These are phyloP conservation scores for Semaprochilodus insignis DNA, from an alignment of 2,797 vertebrate species.

Conservation along the genomic window DNA sequence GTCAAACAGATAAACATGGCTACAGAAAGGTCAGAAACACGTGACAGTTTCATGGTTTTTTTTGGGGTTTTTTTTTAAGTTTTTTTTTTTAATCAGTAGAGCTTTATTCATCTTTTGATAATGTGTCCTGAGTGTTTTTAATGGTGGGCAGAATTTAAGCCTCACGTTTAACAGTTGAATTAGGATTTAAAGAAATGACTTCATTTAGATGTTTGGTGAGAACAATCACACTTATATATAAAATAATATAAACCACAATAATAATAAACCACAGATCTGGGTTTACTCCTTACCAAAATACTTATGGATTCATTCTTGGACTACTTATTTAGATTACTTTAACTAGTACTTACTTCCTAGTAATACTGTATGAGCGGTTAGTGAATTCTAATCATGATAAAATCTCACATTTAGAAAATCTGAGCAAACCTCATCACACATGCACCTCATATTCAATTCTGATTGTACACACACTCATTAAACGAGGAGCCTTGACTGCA, in stretches of 20 bases:
- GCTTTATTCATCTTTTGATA: constrained; percentile 16
- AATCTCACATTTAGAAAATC: neutral
- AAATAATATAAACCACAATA: no score
- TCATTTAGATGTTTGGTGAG: constrained; percentile 3
- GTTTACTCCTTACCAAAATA: neutral
- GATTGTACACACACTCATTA: constrained; percentile 32
- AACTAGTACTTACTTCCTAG: neutral
- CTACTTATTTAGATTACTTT: neutral
- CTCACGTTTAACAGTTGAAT: neutral
- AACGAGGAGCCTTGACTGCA: constrained; percentile 13
- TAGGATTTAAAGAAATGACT: neutral
- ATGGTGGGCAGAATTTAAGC: neutral
- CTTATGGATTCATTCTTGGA: neutral
- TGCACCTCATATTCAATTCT: constrained; percentile 22
- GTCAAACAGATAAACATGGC: neutral
- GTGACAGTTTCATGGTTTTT: neutral
- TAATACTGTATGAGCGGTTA: neutral
- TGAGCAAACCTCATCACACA: constrained; percentile 23
- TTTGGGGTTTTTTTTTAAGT: no score
- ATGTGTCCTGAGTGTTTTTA: constrained; percentile 40
- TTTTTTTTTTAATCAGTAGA: constrained; percentile 4
- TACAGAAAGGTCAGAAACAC: neutral
- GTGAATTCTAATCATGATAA: neutral
- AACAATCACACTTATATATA: neutral
- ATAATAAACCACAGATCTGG: neutral